A percentile compares a stretch with the other conserved stretches of the same genome.
Conservation (phyloP, 2,888 invertebrate genomes). For the Acleris cristana region DNA sequence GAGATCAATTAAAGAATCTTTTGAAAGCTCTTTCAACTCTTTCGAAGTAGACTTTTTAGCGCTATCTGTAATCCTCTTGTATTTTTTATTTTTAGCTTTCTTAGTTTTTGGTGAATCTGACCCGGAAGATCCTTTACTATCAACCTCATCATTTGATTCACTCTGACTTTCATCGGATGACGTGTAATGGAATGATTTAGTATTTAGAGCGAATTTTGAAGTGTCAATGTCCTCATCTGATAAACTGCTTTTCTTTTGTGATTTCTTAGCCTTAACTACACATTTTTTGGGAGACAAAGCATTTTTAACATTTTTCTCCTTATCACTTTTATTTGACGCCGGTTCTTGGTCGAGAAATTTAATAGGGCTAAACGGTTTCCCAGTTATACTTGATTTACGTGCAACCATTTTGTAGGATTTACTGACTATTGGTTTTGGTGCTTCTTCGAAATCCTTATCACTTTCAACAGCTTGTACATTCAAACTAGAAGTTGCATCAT, state of each 20-base stretch:
- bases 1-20: constrained; percentile 73
- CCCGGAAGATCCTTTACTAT: constrained; percentile 73
- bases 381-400: constrained; percentile 77
- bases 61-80: constrained; percentile 70
- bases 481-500: constrained; percentile 47
- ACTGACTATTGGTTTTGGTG: constrained; percentile 74
- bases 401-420: constrained; percentile 83
- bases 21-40: constrained; percentile 76
- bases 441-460: constrained; percentile 59
- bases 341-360: constrained; percentile 70
- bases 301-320: constrained; percentile 44
- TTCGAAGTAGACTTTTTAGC: constrained; percentile 69
- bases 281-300: constrained; percentile 55
- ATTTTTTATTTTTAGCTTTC: constrained; percentile 71
- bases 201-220: constrained; percentile 73
- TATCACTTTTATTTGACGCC: constrained; percentile 53
- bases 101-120: constrained; percentile 68
- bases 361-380: constrained; percentile 78
- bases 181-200: constrained; percentile 63
- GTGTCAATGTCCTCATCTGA: constrained; percentile 75
- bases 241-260: constrained; percentile 58
- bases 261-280: constrained; percentile 59
- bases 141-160: constrained; percentile 77
- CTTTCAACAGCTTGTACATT: constrained; percentile 46
- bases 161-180: constrained; percentile 76